Percentiles rank a stretch among this genome's conserved stretches.
Conservation (phyloP, 2,888 invertebrate genomes). For the Blastobasis adustella region DNA sequence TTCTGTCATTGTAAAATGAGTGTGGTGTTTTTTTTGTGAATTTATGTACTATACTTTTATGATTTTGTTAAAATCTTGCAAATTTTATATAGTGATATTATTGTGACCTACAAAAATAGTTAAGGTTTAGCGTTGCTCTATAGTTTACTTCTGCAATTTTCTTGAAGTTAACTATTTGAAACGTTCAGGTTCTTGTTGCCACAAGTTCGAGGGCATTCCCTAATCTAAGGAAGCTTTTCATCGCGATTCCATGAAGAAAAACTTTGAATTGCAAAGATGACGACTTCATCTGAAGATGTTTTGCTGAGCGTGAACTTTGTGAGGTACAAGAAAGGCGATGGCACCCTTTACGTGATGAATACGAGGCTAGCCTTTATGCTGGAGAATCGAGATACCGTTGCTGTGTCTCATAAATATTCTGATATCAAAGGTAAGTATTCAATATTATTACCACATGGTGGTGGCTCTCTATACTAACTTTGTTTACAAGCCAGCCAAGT, state of each 20-base stretch:
- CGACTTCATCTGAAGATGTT: slow-evolving; percentile 95
- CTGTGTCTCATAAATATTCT: slow-evolving; percentile 93
- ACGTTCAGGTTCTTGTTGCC: not conserved
- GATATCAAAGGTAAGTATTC: slow-evolving; percentile 92
- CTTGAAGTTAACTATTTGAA: no score
- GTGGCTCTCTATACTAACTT: no score
- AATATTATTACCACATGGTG: no score
- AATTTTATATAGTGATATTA: no score
- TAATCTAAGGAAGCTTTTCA: not conserved
- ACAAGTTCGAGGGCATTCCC: not conserved
- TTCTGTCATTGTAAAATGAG: no score
- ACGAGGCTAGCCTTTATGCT: slow-evolving; percentile 97
- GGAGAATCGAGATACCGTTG: slow-evolving; percentile 92
- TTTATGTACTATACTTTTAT: no score
- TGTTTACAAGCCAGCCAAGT: no score
- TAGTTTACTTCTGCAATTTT: no score
- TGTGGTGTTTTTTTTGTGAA: no score
- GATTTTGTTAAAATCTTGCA: no score
- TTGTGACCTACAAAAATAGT: no score
- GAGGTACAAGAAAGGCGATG: slow-evolving; percentile 96
- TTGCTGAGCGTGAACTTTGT: slow-evolving; percentile 94
- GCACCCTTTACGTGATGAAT: slow-evolving; percentile 96
- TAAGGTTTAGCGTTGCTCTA: no score
- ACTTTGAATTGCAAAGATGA: slow-evolving; percentile 67
- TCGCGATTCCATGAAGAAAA: not conserved